Evolutionary conservation across 1,140 invertebrate genomes (phyloP).

Genomic region (Protaetia brevitarsis): DNA sequence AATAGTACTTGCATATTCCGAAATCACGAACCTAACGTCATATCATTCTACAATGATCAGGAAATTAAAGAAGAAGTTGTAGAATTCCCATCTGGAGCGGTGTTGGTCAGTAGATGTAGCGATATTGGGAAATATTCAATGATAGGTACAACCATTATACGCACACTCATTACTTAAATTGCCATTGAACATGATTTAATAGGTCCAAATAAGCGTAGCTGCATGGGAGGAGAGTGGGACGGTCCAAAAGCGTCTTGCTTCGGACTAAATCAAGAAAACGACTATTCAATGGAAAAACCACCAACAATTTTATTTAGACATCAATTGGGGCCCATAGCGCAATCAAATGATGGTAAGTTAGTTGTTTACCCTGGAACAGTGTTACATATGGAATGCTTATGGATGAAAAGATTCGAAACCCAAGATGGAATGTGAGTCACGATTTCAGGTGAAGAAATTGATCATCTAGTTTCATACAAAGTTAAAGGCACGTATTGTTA

Average conservation of each 20-base stretch:
- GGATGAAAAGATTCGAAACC: constrained; percentile 78
- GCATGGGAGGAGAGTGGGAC: constrained; percentile 74
- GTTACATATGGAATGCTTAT: constrained; percentile 82
- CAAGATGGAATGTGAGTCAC: constrained; percentile 77
- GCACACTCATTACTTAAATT: background rate
- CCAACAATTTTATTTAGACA: constrained; percentile 81
- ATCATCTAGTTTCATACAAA: background rate
- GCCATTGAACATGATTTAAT: background rate
- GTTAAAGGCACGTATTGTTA: background rate
- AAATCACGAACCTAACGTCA: constrained; percentile 74
- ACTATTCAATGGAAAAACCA: constrained; percentile 82
- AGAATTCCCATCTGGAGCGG: constrained; percentile 71
- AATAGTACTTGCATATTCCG: constrained; percentile 73
- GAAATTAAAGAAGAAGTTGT: constrained; percentile 70
- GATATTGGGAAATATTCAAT: constrained; percentile 70
- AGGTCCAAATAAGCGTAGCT: constrained; percentile 59
- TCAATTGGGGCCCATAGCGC: constrained; percentile 76
- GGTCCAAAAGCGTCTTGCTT: constrained; percentile 73
- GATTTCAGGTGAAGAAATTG: constrained; percentile 54
- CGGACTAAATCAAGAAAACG: constrained; percentile 79
- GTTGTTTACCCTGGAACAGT: constrained; percentile 82
- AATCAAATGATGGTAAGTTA: constrained; percentile 79
- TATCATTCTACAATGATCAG: constrained; percentile 75
- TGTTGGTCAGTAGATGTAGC: constrained; percentile 68
- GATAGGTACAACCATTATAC: constrained; percentile 46